A percentile compares a stretch with the other conserved stretches of the same genome.
Evolutionary conservation across 1,140 invertebrate genomes (phyloP).

Genomic region (fruit fly (Drosophila melanogaster)): DNA sequence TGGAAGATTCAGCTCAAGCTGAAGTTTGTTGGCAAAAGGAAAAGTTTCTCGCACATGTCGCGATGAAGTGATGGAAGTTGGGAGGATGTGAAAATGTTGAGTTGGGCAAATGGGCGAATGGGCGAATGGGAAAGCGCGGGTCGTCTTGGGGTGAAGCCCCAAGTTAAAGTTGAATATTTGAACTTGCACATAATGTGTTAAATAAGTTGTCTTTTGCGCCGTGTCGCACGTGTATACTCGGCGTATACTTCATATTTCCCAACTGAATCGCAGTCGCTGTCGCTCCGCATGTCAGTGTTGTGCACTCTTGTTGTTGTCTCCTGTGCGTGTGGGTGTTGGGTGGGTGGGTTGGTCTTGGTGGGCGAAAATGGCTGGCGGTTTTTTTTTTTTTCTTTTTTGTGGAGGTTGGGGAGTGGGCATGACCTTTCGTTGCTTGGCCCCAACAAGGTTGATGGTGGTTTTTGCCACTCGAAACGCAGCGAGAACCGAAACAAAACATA

Average conservation of each 20-base stretch:
- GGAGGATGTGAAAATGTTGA: too few relatives aligned
- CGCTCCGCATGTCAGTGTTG: constrained; percentile 11
- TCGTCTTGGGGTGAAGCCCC: constrained; percentile 1
- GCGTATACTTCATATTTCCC: constrained; percentile 49
- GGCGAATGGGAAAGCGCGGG: too few relatives aligned
- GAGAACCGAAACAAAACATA: constrained; percentile 13
- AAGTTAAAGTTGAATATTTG: constrained; percentile 41
- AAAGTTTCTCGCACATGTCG: constrained; percentile 14
- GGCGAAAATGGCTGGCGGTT: not conserved
- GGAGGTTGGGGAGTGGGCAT: not conserved
- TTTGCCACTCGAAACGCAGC: constrained; percentile 19
- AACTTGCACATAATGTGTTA: constrained; percentile 43
- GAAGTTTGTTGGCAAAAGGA: not conserved
- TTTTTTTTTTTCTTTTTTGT: not conserved
- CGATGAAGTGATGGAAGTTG: not conserved
- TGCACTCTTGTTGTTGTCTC: not conserved
- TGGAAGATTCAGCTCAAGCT: too few relatives aligned
- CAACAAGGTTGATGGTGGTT: constrained; percentile 28
- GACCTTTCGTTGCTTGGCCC: constrained; percentile 43
- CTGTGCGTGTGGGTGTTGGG: not conserved
- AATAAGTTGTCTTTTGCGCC: constrained; percentile 37
- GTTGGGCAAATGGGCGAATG: too few relatives aligned
- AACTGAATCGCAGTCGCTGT: constrained; percentile 37
- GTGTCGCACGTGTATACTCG: constrained; percentile 25
- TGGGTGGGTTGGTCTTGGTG: not conserved